phyloP scores from a whole-genome alignment of 2,888 invertebrate species.

The Drosophila macrospina region DNA sequence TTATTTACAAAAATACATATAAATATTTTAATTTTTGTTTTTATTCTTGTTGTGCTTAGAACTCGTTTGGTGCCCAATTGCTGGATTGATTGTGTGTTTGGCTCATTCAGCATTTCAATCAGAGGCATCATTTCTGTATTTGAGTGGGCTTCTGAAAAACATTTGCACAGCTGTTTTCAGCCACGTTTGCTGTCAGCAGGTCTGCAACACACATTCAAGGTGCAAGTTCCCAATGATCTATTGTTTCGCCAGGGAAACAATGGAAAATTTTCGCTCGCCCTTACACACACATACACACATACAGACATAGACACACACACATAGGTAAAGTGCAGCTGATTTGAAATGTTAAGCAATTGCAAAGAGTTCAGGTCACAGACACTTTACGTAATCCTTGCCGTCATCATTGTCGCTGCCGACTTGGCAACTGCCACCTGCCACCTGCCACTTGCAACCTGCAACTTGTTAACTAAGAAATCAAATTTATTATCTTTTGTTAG shows the following conservation, averaged over 20 bases:
- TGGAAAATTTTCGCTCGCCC: constrained; percentile 65
- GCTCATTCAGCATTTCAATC: constrained; percentile 5
- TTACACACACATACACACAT: constrained; percentile 49
- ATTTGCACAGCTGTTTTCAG: constrained; percentile 69
- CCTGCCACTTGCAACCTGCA: constrained; percentile 55
- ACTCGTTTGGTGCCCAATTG: neutral
- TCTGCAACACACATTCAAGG: constrained; percentile 72
- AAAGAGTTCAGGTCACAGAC: constrained; percentile 80
- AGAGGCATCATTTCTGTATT: constrained; percentile 15
- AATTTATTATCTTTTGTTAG: constrained; percentile 74
- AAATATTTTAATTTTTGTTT: no score
- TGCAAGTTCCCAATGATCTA: constrained; percentile 72
- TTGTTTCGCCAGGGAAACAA: constrained; percentile 61
- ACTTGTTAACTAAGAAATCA: constrained; percentile 37
- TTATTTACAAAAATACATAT: neutral
- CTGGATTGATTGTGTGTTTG: neutral
- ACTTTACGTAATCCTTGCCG: constrained; percentile 73
- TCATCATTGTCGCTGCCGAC: constrained; percentile 34
- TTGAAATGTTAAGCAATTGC: constrained; percentile 69
- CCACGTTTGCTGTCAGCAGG: constrained; percentile 33
- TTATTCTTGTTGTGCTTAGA: neutral
- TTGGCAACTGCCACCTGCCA: constrained; percentile 43
- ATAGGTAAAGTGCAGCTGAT: constrained; percentile 49
- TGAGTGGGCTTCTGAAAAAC: constrained; percentile 13
- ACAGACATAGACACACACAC: constrained; percentile 2